These are phyloP conservation scores for Anthopleura sola DNA, from an alignment of 64 coral and sea anemone species.

Conservation along the genomic window DNA sequence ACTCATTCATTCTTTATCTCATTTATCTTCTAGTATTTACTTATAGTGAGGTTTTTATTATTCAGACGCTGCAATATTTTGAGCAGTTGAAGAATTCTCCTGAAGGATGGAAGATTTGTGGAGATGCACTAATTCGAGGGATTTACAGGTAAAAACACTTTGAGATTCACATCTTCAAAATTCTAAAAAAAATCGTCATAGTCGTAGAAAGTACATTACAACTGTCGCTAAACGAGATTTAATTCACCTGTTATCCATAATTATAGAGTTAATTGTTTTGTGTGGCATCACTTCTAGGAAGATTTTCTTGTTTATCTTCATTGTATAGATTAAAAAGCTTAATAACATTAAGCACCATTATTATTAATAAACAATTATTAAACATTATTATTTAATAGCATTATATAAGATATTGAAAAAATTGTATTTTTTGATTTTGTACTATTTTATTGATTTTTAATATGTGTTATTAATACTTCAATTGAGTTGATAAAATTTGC, in stretches of 20 bases:
- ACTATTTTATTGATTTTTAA: too few species aligned
- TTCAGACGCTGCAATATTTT: slow-evolving; percentile 83
- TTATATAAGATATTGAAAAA: too few species aligned
- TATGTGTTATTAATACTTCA: too few species aligned
- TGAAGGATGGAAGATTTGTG: slow-evolving; percentile 94
- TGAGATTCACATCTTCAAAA: not conserved
- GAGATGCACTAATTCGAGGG: slow-evolving; percentile 70
- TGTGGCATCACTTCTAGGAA: not conserved
- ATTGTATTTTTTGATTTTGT: too few species aligned
- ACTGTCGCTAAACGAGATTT: not conserved
- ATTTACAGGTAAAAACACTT: slow-evolving; percentile 45
- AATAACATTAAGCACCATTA: too few species aligned
- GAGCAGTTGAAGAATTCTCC: slow-evolving; percentile 86
- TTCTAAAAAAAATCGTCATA: not conserved
- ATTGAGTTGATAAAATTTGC: too few species aligned
- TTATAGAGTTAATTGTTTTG: not conserved
- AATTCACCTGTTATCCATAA: slow-evolving; percentile 13
- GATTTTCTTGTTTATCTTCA: not conserved
- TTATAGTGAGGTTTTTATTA: not conserved
- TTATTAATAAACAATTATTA: too few species aligned
- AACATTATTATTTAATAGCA: too few species aligned
- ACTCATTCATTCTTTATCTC: not conserved
- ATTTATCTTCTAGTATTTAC: not conserved
- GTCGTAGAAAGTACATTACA: not conserved
- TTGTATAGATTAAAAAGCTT: too few species aligned